Percentiles rank a stretch among this genome's conserved stretches.
phyloP scores from a whole-genome alignment of 2,113 vertebrate genomes.

The Pogonocichla stellata region DNA sequence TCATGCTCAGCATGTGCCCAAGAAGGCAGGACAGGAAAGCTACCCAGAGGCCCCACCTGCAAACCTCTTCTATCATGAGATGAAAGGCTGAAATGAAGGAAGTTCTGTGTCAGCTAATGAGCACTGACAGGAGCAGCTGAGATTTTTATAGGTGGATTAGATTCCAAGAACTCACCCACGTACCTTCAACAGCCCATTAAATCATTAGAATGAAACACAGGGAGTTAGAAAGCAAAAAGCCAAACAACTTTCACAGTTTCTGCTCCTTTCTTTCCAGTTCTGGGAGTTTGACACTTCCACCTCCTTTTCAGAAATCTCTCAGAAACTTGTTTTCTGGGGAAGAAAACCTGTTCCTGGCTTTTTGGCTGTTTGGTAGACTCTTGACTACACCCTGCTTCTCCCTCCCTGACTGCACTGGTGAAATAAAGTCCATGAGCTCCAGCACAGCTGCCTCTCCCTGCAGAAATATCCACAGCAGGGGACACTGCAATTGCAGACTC shows the following conservation, averaged over 20 bases:
- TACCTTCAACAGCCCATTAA: neutral
- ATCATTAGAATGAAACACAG: neutral
- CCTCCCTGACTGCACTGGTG: neutral
- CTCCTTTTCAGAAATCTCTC: neutral
- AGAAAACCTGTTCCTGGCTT: neutral
- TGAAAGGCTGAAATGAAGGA: neutral
- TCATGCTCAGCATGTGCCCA: rapidly evolving
- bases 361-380: neutral
- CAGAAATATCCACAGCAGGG: neutral
- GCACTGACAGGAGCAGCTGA: neutral
- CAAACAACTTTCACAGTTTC: neutral
- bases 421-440: neutral
- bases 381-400: neutral
- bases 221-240: neutral
- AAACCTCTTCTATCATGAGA: neutral
- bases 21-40: neutral
- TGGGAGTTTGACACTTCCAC: neutral
- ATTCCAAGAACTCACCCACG: neutral
- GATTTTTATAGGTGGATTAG: neutral
- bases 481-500: neutral
- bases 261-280: neutral
- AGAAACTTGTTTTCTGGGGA: neutral
- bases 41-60: neutral
- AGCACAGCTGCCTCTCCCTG: neutral
- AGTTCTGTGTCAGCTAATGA: neutral